phyloP scores from a whole-genome alignment of 2,113 vertebrate species.

The Tiliqua scincoides region DNA sequence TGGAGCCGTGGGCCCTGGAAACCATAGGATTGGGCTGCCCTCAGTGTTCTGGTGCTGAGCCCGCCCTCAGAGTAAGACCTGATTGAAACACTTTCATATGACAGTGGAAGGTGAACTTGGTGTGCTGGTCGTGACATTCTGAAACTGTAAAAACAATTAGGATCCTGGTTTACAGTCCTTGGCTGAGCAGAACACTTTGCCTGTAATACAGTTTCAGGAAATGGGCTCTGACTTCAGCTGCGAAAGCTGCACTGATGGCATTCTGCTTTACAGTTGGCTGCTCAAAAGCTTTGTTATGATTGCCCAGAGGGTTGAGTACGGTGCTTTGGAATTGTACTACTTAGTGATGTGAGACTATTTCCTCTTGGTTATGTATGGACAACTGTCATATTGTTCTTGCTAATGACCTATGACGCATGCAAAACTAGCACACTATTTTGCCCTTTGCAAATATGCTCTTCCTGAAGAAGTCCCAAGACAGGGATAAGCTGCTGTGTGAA shows the following conservation, averaged over 20 bases:
- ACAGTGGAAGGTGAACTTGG: neutral
- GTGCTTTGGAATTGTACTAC: neutral
- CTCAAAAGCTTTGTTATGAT: neutral
- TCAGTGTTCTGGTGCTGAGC: neutral
- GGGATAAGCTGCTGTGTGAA: neutral
- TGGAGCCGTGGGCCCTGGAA: too few species aligned
- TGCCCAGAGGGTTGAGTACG: neutral
- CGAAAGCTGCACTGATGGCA: neutral
- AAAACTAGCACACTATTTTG: neutral
- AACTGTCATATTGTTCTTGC: neutral
- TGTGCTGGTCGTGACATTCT: neutral
- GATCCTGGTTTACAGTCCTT: neutral
- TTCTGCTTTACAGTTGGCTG: neutral
- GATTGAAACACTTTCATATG: neutral
- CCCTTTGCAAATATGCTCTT: neutral
- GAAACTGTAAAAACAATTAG: neutral
- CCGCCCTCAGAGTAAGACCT: neutral
- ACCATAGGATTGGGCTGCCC: too few species aligned
- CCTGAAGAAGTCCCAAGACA: neutral
- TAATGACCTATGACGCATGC: neutral
- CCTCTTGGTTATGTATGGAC: neutral
- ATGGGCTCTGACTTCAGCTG: neutral
- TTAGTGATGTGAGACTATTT: neutral
- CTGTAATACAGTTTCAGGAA: neutral
- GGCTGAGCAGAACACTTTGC: neutral